Evolutionary conservation across 2,888 invertebrate genomes (phyloP).

Genomic region (Rhodophaea formosa): DNA sequence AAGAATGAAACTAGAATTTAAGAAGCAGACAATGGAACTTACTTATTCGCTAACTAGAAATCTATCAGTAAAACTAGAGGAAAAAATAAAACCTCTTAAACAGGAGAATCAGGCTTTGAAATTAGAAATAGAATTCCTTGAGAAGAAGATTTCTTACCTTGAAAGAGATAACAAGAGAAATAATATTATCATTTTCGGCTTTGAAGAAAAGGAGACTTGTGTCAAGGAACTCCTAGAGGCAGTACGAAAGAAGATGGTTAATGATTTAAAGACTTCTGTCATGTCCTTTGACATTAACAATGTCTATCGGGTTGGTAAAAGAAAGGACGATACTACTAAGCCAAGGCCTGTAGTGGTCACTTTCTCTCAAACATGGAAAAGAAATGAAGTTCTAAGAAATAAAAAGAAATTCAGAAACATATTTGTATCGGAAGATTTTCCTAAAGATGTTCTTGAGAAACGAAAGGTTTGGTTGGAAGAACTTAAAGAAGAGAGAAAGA

Average conservation of each 20-base stretch:
- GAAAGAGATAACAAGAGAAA: slow-evolving; percentile 14
- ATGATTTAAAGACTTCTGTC: not conserved
- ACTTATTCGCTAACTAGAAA: slow-evolving; percentile 5
- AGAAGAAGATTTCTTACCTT: slow-evolving; percentile 9
- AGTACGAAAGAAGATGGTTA: not conserved
- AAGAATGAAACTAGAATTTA: slow-evolving; percentile 12
- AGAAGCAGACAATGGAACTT: slow-evolving; percentile 12
- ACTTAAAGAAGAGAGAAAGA: slow-evolving; percentile 16
- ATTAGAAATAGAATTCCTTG: slow-evolving; percentile 3
- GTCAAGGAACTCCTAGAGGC: not conserved
- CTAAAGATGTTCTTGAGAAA: slow-evolving; percentile 12
- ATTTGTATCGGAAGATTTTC: slow-evolving; percentile 13
- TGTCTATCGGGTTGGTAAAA: slow-evolving; percentile 13
- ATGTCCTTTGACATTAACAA: slow-evolving; percentile 7
- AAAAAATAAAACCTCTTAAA: slow-evolving; percentile 4
- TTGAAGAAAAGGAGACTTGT: slow-evolving; percentile 14
- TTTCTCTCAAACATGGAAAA: slow-evolving; percentile 10
- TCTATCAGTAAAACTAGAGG: slow-evolving; percentile 1
- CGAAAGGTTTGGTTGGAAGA: not conserved
- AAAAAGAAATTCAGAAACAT: slow-evolving; percentile 12
- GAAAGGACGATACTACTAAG: not conserved
- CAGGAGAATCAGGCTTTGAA: slow-evolving; percentile 10
- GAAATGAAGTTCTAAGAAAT: slow-evolving; percentile 13
- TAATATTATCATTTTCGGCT: slow-evolving; percentile 12
- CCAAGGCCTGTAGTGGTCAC: slow-evolving; percentile 12